Evolutionary conservation across 2,888 invertebrate genomes (phyloP).

Genomic region (Epinotia demarniana): DNA sequence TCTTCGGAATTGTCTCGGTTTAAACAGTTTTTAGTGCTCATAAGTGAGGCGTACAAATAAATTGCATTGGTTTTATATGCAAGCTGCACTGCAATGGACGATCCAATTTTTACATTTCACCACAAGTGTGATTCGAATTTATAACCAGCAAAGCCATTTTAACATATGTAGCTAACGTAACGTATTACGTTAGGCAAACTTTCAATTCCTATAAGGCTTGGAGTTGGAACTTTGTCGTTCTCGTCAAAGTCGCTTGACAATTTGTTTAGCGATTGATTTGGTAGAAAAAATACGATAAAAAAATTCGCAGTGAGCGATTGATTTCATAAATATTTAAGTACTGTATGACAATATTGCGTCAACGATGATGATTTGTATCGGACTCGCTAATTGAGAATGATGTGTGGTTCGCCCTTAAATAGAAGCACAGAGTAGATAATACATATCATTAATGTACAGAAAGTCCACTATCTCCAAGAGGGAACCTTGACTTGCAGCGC

Average conservation of each 20-base stretch:
- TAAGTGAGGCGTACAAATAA: too few relatives aligned
- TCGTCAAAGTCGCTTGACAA: not conserved
- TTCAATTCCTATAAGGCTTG: not conserved
- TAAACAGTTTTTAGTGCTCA: too few relatives aligned
- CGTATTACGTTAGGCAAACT: not conserved
- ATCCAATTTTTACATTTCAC: not conserved
- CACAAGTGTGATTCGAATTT: not conserved
- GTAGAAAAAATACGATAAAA: not conserved
- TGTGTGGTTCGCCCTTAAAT: too few relatives aligned
- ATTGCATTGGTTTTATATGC: too few relatives aligned
- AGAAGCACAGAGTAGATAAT: too few relatives aligned
- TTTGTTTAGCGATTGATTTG: constrained; percentile 14
- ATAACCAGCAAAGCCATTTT: not conserved
- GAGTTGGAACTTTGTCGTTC: constrained; percentile 8
- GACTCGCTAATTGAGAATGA: not conserved
- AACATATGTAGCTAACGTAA: not conserved
- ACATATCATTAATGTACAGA: too few relatives aligned
- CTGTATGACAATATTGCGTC: not conserved
- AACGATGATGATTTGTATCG: too few relatives aligned
- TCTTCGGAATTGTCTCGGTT: not conserved
- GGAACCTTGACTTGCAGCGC: too few relatives aligned
- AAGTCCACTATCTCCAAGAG: too few relatives aligned
- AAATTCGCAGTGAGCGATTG: not conserved
- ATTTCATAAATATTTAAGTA: constrained; percentile 11
- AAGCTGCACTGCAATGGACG: too few relatives aligned